A percentile compares a stretch with the other conserved stretches of the same genome.
These are phyloP conservation scores for Nycticryphes semicollaris DNA, from an alignment of 2,113 vertebrate genomes.

Conservation along the genomic window DNA sequence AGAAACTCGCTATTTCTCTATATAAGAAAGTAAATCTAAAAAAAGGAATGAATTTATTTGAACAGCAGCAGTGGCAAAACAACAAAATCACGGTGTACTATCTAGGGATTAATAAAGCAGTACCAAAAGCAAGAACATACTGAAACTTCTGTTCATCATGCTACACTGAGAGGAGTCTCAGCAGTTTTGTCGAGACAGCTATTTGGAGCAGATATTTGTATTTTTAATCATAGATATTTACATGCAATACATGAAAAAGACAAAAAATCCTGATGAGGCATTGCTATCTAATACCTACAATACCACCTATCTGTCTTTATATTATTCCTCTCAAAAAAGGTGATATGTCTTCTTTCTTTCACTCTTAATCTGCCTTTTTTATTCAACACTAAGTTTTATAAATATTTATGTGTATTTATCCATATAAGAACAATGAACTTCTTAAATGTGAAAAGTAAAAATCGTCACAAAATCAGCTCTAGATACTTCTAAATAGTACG, in stretches of 20 bases:
- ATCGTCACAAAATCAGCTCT: not conserved
- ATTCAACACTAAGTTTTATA: not conserved
- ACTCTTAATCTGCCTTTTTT: not conserved
- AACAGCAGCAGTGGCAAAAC: not conserved
- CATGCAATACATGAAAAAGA: not conserved
- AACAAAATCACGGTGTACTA: not conserved
- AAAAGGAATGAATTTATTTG: slow-evolving; percentile 1
- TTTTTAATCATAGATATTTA: not conserved
- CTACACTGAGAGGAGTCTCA: not conserved
- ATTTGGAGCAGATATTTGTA: not conserved
- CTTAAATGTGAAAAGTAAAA: not conserved
- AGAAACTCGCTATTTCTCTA: slow-evolving; percentile 22
- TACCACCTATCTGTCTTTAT: not conserved
- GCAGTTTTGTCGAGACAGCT: not conserved
- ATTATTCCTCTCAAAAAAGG: not conserved
- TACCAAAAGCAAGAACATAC: not conserved
- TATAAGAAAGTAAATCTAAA: slow-evolving; percentile 26
- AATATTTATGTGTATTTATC: not conserved
- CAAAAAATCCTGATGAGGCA: not conserved
- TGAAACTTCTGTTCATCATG: not conserved
- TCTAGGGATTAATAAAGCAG: slow-evolving; percentile 11
- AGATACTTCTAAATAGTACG: not conserved
- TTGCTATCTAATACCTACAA: not conserved
- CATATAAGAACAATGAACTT: not conserved
- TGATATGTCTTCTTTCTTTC: not conserved